phyloP scores from a whole-genome alignment of 2,113 vertebrate genomes.

The Callipepla californica region DNA sequence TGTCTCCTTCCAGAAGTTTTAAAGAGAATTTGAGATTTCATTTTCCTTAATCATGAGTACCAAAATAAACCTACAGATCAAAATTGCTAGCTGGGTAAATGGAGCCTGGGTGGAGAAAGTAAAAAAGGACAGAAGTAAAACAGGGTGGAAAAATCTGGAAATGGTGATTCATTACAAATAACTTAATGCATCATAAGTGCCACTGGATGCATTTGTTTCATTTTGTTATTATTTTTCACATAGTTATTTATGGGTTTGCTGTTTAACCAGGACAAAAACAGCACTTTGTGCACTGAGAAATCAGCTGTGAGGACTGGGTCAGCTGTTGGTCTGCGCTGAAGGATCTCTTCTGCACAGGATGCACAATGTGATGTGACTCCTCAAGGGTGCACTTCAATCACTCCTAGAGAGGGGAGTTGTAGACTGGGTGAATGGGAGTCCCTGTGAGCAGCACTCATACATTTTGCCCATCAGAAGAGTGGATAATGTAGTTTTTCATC shows the following conservation, averaged over 20 bases:
- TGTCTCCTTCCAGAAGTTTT: background rate
- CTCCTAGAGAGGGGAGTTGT: background rate
- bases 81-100: background rate
- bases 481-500: background rate
- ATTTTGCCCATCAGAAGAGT: background rate
- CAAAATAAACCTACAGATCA: background rate
- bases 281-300: background rate
- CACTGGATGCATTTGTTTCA: background rate
- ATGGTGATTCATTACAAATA: background rate
- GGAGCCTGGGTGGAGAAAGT: fast-evolving
- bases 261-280: background rate
- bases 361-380: background rate
- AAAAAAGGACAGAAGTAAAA: background rate
- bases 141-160: background rate
- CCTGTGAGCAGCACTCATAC: background rate
- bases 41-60: constrained; percentile 30
- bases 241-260: background rate
- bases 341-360: background rate
- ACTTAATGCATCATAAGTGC: background rate
- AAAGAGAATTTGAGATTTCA: background rate
- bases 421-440: background rate
- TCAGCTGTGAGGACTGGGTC: background rate
- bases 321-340: background rate
- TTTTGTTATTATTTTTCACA: background rate
- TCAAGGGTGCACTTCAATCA: background rate